phyloP scores from a whole-genome alignment of 2,113 vertebrate genomes.

The Stegastes partitus region DNA sequence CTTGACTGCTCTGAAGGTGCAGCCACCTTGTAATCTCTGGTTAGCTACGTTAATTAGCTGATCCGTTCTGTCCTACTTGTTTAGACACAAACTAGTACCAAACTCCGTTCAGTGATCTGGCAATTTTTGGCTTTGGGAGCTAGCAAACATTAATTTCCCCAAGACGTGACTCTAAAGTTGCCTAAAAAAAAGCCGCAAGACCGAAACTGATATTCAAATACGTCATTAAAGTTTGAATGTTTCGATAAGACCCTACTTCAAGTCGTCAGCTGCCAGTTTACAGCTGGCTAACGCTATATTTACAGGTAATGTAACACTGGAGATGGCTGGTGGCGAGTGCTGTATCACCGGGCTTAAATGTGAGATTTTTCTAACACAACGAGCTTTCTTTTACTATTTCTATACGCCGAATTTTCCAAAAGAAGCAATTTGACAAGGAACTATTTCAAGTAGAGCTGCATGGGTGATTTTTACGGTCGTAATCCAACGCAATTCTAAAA shows the following conservation, averaged over 20 bases:
- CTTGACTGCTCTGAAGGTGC: no score
- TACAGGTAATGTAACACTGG: not conserved
- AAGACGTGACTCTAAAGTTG: no score
- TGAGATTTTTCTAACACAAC: not conserved
- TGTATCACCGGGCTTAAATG: not conserved
- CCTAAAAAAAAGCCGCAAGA: no score
- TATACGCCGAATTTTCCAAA: not conserved
- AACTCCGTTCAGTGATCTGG: not conserved
- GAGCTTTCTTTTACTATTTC: rapidly evolving
- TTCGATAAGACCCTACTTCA: no score
- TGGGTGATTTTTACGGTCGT: rapidly evolving
- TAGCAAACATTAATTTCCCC: not conserved
- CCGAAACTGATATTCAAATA: no score
- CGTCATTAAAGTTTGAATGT: no score
- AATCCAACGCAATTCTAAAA: not conserved
- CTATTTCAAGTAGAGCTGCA: rapidly evolving
- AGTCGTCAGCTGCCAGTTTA: no score
- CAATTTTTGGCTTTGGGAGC: not conserved
- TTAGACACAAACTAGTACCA: not conserved
- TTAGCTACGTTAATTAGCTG: not conserved
- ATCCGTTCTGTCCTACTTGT: not conserved
- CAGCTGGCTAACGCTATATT: not conserved
- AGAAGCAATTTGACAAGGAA: rapidly evolving
- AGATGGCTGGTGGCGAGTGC: not conserved
- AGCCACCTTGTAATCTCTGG: not conserved